Conservation (phyloP, 2,888 invertebrate genomes). For the Barypeithes pellucidus region DNA sequence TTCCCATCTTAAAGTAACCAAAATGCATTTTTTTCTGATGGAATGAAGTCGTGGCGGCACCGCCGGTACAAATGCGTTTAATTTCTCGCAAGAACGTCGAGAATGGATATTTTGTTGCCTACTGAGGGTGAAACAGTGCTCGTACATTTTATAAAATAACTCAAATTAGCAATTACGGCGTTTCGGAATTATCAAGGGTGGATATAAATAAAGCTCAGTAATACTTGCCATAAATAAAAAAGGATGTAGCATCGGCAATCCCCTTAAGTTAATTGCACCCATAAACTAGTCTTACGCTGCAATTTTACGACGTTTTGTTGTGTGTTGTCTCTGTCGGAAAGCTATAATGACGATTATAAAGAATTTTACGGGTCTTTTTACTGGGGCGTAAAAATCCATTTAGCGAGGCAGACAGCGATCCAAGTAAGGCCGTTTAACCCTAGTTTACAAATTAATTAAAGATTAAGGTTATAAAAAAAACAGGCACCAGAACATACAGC, state of each 20-base stretch:
- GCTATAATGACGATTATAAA: conserved; percentile 50
- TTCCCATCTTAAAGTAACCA: too few relatives aligned
- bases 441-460: conserved; percentile 13
- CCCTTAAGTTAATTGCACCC: conserved; percentile 53
- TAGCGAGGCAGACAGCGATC: conserved; percentile 17
- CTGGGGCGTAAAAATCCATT: conserved; percentile 43
- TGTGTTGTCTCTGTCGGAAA: conserved; percentile 40
- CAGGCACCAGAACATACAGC: neutral
- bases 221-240: conserved; percentile 48
- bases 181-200: neutral
- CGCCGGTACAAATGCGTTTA: too few relatives aligned
- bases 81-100: too few relatives aligned
- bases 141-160: neutral
- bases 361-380: conserved; percentile 49
- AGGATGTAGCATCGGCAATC: conserved; percentile 47
- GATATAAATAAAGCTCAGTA: conserved; percentile 31
- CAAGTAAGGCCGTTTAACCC: neutral
- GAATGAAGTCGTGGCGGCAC: too few relatives aligned
- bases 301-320: conserved; percentile 52
- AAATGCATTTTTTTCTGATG: too few relatives aligned
- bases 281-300: conserved; percentile 51
- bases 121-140: too few relatives aligned
- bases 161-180: neutral
- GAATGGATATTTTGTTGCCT: too few relatives aligned
- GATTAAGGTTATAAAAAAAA: conserved; percentile 7